Evolutionary conservation across 1,140 invertebrate species (phyloP), one percentile per base, ranked within the genome.

Genomic region (Sesamia nonagrioides): DNA sequence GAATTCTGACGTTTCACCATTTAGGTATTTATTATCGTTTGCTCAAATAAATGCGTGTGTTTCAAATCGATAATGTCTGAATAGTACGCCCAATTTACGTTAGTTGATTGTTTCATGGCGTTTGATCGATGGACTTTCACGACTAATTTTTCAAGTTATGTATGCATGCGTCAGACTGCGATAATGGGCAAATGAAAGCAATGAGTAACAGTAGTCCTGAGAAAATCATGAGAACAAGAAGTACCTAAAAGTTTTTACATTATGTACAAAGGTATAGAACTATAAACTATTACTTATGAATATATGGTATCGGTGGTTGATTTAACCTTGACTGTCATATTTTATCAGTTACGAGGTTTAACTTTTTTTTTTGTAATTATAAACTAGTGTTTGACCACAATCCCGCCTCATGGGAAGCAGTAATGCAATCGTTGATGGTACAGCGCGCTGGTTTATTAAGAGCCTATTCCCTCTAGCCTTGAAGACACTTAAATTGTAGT

Each of bases 61-160:
- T 45, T 45, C 42, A 11, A 75, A 75, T 75, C 73, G 73, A 75
- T 75, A 75, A 63, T 63, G 45, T 58, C 63, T 75, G 27, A 52
- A 75, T 63, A 33, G 66, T 50, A 27, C 66, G 58, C 73, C 33
- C 45, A 74, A 75, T 75, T 75, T 15, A 37, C 58, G 42, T 50
- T 48, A 35, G 6, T 75, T 61, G 58, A 61, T 75, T 58, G 58
- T 75, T 75, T 48, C 45, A 74, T 74, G 72, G 54, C 42, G 27
- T 75, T 63, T 75, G 73, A 75, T 75, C n/a, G 54, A 60, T 75
- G 42, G 56, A 61, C 58, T 75, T 75, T 75, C 73, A 33, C 15
- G 42, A 17, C 18, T 71, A 35, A 50, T 58, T 73, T 56, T 58
- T 11, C 15, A 73, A 27, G 33, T 73, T 56, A 73, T 73, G 15